Base-by-base conservation (phyloP, 2,888 invertebrate genomes). In the Parnassius mnemosyne region DNA sequence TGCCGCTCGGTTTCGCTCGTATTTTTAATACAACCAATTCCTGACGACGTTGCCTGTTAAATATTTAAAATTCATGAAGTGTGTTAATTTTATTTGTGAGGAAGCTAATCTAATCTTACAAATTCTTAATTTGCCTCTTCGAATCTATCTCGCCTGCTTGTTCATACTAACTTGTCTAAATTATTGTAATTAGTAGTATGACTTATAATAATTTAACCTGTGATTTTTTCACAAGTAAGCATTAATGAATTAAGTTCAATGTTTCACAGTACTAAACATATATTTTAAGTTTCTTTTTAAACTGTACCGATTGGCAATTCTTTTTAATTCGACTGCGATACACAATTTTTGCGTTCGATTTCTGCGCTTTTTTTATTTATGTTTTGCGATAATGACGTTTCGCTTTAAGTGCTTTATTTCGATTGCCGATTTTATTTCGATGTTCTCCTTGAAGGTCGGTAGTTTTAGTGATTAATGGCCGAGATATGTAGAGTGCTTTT, bases 391-490 rank as follows among this genome's bases (percentile, higher is more conserved):
- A 91, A 89, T 91, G 91, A 91, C 89, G 89, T 91, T 91, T 89
- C 89, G 87, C 79, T 87, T 90, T 90, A 91, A 91, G 91, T 91
- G 91, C 89, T 91, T 90, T 89, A 90, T 91, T 91, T 87, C 90
- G 89, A 90, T 89, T 89, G 89, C 82, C 87, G 89, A 90, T 89
- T 89, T 90, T 89, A 89, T 89, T 87, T 85, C 87, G 89, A 89
- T 89, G 89, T 88, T 85, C 86, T 83, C 77, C 87, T 85, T 85
- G 89, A 89, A 89, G 89, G 89, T 89, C 85, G 87, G 89, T 86
- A 88, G 89, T 90, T 88, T 87, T 87, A 87, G 89, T 91, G 91
- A 91, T 91, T 89, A 91, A 91, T 91, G 89, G 85, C 71, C 77
- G 79, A 84, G 91, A 91, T 91, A 90, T 87, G 86, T 87, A 83